Evolutionary conservation across 2,797 vertebrate genomes (phyloP), one percentile per base, ranked within the genome.

Genomic region (Falco concolor): DNA sequence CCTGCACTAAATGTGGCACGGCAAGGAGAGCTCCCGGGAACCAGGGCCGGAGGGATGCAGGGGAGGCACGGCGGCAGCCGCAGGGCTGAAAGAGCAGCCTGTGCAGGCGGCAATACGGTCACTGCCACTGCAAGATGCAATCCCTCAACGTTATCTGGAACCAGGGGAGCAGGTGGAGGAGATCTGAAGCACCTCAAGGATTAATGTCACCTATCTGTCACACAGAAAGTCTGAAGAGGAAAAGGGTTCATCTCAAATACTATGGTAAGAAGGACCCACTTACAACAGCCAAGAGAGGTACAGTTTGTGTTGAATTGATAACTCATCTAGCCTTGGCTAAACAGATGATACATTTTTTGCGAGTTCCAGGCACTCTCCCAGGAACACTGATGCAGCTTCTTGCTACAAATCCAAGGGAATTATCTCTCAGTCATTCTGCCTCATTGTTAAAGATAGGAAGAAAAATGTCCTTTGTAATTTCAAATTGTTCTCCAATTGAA

Each of bases 391-490:
- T 49, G 90, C n/a, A 95, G 90, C 74, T 69, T 40, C 78, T 50
- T 76, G 74, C 87, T 80, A 47, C 4, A 53, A 85, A 82, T 68
- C 94, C 95, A 94, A 67, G 68, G 44, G 65, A 94, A 45, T 45
- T 42, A 47, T 38, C 13, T 7, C 72, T 87, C 61, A 95, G 91
- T 92, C 70, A 82, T 79, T 73, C 50, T 84, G 83, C 63, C 34
- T 70, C 5, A 17, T 56, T 91, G 67, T 68, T 94, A 84, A 82
- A 74, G 45, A 70, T 6, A 34, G 67, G 27, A 69, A 90, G 90
- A 84, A 79, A 96, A 96, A 97, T 32, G 52, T 60, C 82, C 78
- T 77, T 72, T 80, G 42, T 85, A 91, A 95, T 93, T 87, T 85
- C 79, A 87, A 92, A 81, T 73, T 67, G 89, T 87, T 94, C 88